phyloP scores from a whole-genome alignment of 2,113 vertebrate genomes.

The Diglossa brunneiventris region DNA sequence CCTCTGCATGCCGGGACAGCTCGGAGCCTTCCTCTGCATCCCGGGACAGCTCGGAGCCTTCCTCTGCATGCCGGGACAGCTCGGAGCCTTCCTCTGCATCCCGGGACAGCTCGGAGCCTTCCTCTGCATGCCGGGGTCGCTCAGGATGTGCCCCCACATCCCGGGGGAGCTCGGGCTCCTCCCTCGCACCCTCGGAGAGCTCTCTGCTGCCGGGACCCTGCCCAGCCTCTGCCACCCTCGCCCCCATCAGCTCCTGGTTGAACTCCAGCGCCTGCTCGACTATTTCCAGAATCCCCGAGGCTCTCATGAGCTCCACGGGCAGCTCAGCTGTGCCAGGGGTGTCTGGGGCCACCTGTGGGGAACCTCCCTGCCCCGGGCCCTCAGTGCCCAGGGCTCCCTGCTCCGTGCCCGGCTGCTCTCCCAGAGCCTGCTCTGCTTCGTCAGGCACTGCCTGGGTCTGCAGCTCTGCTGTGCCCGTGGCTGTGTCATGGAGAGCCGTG shows the following conservation, averaged over 20 bases:
- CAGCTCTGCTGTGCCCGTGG: rapidly evolving
- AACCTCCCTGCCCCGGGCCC: neutral
- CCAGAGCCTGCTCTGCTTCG: rapidly evolving
- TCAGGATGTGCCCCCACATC: no score
- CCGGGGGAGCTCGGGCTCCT: no score
- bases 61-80: no score
- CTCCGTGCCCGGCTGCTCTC: neutral
- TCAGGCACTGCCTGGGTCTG: neutral
- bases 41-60: rapidly evolving
- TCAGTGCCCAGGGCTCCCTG: rapidly evolving
- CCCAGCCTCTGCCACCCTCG: neutral
- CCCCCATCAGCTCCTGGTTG: conserved; percentile 47
- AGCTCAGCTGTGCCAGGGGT: neutral
- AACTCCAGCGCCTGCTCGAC: conserved; percentile 60
- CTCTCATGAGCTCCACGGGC: neutral
- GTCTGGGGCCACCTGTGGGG: rapidly evolving
- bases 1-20: no score
- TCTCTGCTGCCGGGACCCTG: neutral
- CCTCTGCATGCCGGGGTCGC: no score
- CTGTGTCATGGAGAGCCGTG: rapidly evolving
- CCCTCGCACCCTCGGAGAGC: rapidly evolving
- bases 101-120: no score
- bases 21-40: no score
- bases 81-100: no score
- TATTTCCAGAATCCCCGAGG: conserved; percentile 36